Evolutionary conservation across 2,797 vertebrate genomes (phyloP).

Genomic region (Paedocypris micromegethes): DNA sequence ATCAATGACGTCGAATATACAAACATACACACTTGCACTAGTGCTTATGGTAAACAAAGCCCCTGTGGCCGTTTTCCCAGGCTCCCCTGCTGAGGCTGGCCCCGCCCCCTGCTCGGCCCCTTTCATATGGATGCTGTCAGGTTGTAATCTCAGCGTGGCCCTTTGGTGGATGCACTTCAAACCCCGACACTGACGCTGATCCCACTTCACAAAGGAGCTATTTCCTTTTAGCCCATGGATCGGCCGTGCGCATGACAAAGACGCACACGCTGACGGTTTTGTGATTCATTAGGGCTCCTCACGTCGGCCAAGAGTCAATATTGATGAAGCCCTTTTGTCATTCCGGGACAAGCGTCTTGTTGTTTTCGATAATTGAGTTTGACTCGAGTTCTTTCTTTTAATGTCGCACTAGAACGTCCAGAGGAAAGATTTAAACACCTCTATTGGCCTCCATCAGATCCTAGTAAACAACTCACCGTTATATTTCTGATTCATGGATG

Average conservation of each 20-base stretch:
- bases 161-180: constrained; percentile 49
- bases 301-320: no score
- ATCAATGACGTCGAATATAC: no score
- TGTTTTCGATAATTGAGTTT: no score
- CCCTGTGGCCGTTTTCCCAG: constrained; percentile 55
- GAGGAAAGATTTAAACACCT: no score
- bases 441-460: no score
- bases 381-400: no score
- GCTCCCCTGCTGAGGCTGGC: constrained; percentile 66
- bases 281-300: no score
- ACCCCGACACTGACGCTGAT: constrained; percentile 54
- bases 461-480: no score
- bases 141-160: constrained; percentile 62
- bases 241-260: constrained; percentile 70
- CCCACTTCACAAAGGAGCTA: constrained; percentile 58
- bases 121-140: constrained; percentile 76
- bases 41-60: no score
- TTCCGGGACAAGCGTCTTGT: background rate
- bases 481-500: no score
- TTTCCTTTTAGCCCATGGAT: constrained; percentile 70
- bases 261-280: constrained; percentile 38
- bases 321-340: constrained; percentile 1
- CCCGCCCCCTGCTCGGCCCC: constrained; percentile 59
- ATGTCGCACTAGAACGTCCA: no score
- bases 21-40: no score